Evolutionary conservation across 2,888 invertebrate genomes (phyloP).

Genomic region (Melieria crassipennis): DNA sequence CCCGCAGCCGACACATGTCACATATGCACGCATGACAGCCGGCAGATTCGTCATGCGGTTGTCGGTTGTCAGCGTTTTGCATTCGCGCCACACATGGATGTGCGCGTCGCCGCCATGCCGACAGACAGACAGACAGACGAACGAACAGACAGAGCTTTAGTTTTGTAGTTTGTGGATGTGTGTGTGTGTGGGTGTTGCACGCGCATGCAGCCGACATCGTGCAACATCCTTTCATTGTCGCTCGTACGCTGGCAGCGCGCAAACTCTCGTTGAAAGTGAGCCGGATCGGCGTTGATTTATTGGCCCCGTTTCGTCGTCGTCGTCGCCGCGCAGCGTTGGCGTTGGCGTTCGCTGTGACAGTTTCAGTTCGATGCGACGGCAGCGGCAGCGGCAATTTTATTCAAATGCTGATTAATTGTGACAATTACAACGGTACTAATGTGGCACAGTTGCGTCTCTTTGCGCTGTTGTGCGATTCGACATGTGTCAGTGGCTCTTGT

Average conservation of each 20-base stretch:
- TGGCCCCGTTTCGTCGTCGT: no score
- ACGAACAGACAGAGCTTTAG: background rate
- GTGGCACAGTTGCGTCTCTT: constrained; percentile 23
- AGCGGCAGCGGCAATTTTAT: constrained; percentile 32
- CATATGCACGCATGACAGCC: background rate
- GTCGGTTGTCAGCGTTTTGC: background rate
- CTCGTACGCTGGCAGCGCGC: no score
- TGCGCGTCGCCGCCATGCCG: no score
- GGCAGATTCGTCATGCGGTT: background rate
- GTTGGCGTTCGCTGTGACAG: no score
- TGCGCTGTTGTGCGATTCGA: background rate
- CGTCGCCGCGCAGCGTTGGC: no score
- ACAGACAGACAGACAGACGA: constrained; percentile 16
- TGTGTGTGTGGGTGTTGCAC: background rate
- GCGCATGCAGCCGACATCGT: constrained; percentile 21
- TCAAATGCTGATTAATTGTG: constrained; percentile 30
- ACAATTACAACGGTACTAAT: constrained; percentile 34
- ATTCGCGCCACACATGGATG: background rate
- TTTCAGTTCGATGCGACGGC: constrained; percentile 15
- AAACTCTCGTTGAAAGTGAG: no score
- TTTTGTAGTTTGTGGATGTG: background rate
- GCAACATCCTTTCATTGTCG: no score
- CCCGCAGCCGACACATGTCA: no score
- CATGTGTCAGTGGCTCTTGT: background rate
- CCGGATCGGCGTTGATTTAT: no score